Conservation (phyloP, 2,797 vertebrate genomes). For the Choloepus didactylus region DNA sequence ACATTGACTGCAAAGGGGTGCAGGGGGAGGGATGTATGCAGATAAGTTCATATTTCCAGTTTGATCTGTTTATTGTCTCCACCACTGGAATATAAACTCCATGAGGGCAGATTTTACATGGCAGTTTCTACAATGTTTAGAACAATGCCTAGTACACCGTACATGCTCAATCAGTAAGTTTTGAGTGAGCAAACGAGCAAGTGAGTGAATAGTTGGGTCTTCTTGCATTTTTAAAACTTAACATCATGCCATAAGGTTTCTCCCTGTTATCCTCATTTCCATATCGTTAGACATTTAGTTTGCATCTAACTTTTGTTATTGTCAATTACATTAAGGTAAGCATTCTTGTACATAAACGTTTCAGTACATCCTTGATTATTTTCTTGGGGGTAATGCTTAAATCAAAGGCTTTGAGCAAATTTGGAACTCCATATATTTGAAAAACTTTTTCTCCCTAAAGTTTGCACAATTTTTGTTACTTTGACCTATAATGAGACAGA, state of each 20-base stretch:
- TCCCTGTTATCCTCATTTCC: neutral
- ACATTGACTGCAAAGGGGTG: too few species aligned
- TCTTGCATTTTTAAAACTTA: neutral
- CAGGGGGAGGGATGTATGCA: too few species aligned
- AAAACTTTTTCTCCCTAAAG: slow-evolving; percentile 6
- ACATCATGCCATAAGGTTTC: neutral
- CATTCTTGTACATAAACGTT: neutral
- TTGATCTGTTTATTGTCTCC: neutral
- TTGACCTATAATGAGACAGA: neutral
- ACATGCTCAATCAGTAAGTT: neutral
- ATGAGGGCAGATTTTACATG: neutral
- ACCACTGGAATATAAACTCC: neutral
- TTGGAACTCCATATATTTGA: neutral
- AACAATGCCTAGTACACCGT: neutral
- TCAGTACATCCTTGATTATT: neutral
- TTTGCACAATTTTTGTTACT: neutral
- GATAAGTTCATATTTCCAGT: too few species aligned
- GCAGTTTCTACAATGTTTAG: neutral
- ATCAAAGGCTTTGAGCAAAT: neutral
- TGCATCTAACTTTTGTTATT: slow-evolving; percentile 9
- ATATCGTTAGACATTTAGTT: neutral
- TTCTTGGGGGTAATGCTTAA: neutral
- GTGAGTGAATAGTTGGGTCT: neutral
- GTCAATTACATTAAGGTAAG: neutral
- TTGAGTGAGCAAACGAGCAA: neutral